Evolutionary conservation across 2,797 vertebrate genomes (phyloP), one percentile per base, ranked within the genome.

Genomic region (Ptychadena robeensis): DNA sequence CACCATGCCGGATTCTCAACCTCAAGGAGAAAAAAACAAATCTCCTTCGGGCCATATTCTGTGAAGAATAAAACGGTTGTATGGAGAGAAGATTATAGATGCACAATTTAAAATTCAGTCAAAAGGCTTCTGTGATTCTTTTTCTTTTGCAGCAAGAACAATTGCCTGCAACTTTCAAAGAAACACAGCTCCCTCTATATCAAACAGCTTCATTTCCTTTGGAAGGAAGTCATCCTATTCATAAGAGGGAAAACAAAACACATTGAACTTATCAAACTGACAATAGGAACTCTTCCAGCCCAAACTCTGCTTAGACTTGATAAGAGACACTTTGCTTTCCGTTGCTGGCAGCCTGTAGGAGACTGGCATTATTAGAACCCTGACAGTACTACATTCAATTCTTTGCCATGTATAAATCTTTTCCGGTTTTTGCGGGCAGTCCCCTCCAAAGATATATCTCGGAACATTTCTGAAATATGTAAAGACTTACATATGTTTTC

Each of bases 111-210:
- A 90, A 90, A 87, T 87, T 87, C 90, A 83, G 86, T 90, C 90
- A 90, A 88, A 90, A 81, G 73, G 86, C 83, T 85, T 83, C 67
- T 87, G 34, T 37, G 38, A 27, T 70, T 71, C 82, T 86, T 90
- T 89, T 1, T 28, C 28, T 64, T 65, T 89, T 89, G 87, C 89
- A 88, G 73, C 86, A 86, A 88, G 88, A 89, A 90, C 89, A 92
- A 92, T 90, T 87, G 89, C 86, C 86, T 88, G 86, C 87, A 89
- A 90, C 90, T 91, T 91, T 91, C 90, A 91, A 88, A 92, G 91
- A 86, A 87, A 89, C 86, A 88, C 81, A 81, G 87, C 88, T 82
- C 76, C 86, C 87, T 89, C 87, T 85, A 83, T 87, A 88, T 86
- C 77, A 80, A 89, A 86, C 81, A 79, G 85, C 85, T 90, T 91